A percentile compares a stretch with the other conserved stretches of the same genome.
Evolutionary conservation across 2,888 invertebrate species (phyloP).

Genomic region (Apeira syringaria): DNA sequence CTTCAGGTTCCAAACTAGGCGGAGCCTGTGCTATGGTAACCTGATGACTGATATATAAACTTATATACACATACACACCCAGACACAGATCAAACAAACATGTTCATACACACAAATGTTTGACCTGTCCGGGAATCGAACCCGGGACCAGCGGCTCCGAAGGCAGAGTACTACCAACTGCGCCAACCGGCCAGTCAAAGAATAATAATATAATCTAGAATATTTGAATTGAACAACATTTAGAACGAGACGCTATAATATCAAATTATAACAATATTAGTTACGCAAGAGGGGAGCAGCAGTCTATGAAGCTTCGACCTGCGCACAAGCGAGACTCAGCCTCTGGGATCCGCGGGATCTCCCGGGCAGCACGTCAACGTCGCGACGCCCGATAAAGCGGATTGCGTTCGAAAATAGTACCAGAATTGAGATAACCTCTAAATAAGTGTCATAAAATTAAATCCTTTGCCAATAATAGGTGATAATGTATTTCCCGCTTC

Average conservation of each 20-base stretch:
- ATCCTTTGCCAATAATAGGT: background rate
- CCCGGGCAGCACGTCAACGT: conserved; percentile 53
- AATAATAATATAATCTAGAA: background rate
- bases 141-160: too few relatives aligned
- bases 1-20: too few relatives aligned
- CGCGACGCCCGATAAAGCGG: conserved; percentile 44
- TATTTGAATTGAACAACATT: conserved; percentile 4
- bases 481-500: conserved; percentile 33
- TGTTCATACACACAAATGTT: too few relatives aligned
- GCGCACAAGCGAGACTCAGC: conserved; percentile 63
- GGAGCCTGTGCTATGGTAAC: too few relatives aligned
- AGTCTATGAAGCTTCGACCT: conserved; percentile 71
- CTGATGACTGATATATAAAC: too few relatives aligned
- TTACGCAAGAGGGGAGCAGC: conserved; percentile 78
- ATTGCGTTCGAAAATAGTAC: conserved; percentile 36
- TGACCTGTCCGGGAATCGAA: too few relatives aligned
- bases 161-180: too few relatives aligned
- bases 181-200: too few relatives aligned
- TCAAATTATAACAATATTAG: conserved; percentile 53
- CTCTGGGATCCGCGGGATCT: conserved; percentile 66
- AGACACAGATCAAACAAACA: too few relatives aligned
- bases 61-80: too few relatives aligned
- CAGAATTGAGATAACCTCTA: conserved; percentile 36
- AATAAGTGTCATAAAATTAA: conserved; percentile 37
- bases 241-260: conserved; percentile 39